Conservation (phyloP, 92 coral and sea anemone genomes). For the Epizoanthus ramosus region DNA sequence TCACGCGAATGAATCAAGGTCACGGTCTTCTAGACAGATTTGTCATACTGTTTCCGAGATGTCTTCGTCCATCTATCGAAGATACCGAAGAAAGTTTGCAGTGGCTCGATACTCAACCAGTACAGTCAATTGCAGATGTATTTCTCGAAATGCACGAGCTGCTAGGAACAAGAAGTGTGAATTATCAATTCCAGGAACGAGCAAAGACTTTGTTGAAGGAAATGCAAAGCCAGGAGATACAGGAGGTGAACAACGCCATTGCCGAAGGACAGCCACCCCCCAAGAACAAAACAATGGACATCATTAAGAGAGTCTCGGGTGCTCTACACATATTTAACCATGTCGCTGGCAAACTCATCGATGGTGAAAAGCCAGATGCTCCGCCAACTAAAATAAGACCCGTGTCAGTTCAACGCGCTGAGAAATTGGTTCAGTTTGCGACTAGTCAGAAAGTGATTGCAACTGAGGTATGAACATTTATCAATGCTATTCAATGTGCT, state of each 20-base stretch:
- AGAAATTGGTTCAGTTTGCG: slow-evolving; percentile 23
- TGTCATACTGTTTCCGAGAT: slow-evolving; percentile 50
- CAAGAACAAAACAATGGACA: slow-evolving; percentile 59
- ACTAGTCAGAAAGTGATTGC: slow-evolving; percentile 50
- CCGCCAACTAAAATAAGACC: slow-evolving; percentile 20
- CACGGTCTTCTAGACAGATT: slow-evolving; percentile 65
- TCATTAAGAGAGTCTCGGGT: slow-evolving; percentile 53
- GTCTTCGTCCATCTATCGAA: slow-evolving; percentile 53
- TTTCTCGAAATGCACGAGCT: slow-evolving; percentile 57
- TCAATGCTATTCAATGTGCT: background rate
- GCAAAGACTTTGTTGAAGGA: slow-evolving; percentile 42
- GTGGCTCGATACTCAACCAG: slow-evolving; percentile 37
- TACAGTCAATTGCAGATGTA: slow-evolving; percentile 55
- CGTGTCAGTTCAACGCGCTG: slow-evolving; percentile 32
- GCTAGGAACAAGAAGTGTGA: slow-evolving; percentile 13
- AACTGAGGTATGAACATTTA: slow-evolving; percentile 36
- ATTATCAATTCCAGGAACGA: slow-evolving; percentile 46
- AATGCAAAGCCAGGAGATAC: slow-evolving; percentile 43
- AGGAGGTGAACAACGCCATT: slow-evolving; percentile 57
- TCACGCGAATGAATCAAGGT: slow-evolving; percentile 63
- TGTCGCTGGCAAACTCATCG: slow-evolving; percentile 28
- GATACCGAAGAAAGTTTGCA: slow-evolving; percentile 48
- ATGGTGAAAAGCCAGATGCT: slow-evolving; percentile 47
- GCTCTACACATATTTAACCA: slow-evolving; percentile 61
- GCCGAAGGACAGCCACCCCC: slow-evolving; percentile 61